Evolutionary conservation across 2,797 vertebrate genomes (phyloP).

Genomic region (Gallinago solitaria): DNA sequence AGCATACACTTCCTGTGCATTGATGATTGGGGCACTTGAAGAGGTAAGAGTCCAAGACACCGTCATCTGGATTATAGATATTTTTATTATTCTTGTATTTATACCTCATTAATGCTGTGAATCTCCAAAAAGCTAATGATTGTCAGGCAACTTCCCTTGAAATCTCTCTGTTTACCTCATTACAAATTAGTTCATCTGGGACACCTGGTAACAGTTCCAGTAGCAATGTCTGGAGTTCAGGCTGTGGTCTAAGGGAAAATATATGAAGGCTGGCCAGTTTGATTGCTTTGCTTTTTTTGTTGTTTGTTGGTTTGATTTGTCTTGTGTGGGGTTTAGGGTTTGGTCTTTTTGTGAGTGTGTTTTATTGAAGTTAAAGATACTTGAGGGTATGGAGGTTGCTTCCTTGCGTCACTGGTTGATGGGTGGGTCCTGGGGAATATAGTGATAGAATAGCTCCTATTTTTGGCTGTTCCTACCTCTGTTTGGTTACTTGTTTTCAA

Average conservation of each 20-base stretch:
- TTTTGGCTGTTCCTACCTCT: neutral
- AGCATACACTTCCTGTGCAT: neutral
- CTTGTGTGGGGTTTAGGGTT: neutral
- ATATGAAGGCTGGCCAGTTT: neutral
- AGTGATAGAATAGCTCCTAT: neutral
- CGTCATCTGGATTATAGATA: neutral
- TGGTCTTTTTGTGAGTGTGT: no score
- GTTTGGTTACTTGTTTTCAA: neutral
- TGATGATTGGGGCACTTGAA: neutral
- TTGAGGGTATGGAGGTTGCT: neutral
- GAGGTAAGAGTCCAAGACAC: neutral
- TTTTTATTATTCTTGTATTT: neutral
- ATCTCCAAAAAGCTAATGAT: neutral
- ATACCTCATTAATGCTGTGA: neutral
- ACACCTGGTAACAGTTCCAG: neutral
- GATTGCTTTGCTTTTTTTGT: neutral
- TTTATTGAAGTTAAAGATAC: neutral
- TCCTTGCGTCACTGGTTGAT: neutral
- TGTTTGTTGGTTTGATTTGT: neutral
- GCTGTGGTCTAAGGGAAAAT: neutral
- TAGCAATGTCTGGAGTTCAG: fast-evolving
- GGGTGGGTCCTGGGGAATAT: neutral
- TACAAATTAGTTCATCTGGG: neutral
- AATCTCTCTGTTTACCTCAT: neutral
- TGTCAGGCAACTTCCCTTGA: neutral